These are phyloP conservation scores for Chloroclystis v-ata DNA, from an alignment of 2,888 invertebrate species.

Conservation along the genomic window DNA sequence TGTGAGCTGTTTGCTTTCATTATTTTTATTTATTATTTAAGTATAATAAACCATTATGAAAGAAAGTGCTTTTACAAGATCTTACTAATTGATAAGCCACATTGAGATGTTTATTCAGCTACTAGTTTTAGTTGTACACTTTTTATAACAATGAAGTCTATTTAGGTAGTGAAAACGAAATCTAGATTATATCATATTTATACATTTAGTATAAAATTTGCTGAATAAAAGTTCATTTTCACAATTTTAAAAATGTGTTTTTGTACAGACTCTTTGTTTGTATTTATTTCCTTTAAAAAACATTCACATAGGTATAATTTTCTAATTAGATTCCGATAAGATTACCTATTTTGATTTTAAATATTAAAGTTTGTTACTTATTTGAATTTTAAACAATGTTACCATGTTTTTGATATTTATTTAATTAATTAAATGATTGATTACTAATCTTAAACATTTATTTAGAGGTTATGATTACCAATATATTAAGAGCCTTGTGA, in stretches of 20 bases:
- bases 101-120: constrained; percentile 78
- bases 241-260: constrained; percentile 68
- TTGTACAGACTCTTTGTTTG: no score
- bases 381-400: no score
- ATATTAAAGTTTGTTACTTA: no score
- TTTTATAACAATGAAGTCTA: constrained; percentile 78
- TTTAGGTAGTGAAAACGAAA: constrained; percentile 77
- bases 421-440: no score
- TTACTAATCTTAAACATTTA: no score
- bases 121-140: constrained; percentile 78
- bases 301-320: no score
- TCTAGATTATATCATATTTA: constrained; percentile 77
- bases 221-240: constrained; percentile 79
- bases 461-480: no score
- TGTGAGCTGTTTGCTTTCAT: constrained; percentile 73
- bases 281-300: no score
- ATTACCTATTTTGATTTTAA: no score
- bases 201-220: constrained; percentile 79
- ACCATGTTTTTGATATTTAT: no score
- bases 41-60: constrained; percentile 73
- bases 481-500: no score
- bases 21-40: constrained; percentile 76
- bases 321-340: no score
- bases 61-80: constrained; percentile 78
- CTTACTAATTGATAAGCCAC: constrained; percentile 76